phyloP scores from a whole-genome alignment of 2,113 vertebrate species.

The Nanger granti region DNA sequence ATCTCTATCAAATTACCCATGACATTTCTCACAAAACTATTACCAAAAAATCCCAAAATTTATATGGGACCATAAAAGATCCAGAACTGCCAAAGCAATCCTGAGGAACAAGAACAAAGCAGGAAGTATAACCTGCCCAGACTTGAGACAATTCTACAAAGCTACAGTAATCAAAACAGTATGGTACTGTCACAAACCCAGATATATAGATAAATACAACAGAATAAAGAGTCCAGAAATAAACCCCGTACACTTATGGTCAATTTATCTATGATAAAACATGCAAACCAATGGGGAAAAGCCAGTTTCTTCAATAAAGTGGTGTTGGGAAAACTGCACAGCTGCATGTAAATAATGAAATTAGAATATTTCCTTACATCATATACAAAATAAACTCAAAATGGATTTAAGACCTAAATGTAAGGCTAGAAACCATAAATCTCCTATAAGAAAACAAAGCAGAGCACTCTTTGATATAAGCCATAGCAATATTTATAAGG shows the following conservation, averaged over 20 bases:
- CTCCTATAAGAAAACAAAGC: neutral
- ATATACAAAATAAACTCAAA: neutral
- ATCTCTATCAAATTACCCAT: no score
- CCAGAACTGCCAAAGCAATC: neutral
- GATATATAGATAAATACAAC: neutral
- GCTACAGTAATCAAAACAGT: neutral
- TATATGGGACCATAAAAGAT: no score
- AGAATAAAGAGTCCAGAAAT: neutral
- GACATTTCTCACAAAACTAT: no score
- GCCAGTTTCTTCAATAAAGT: neutral
- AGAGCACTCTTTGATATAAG: neutral
- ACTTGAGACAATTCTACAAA: neutral
- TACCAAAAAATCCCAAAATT: no score
- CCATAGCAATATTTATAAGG: neutral
- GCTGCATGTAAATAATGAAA: neutral
- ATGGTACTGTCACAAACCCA: neutral
- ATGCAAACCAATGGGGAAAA: neutral
- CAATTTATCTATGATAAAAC: neutral
- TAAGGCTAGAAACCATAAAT: neutral
- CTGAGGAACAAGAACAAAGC: neutral
- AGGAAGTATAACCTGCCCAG: no score
- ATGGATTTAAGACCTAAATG: neutral
- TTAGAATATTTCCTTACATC: neutral
- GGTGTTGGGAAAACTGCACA: neutral
- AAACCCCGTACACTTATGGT: neutral